These are phyloP conservation scores for Neosilurus mollespiculum DNA, from an alignment of 2,797 vertebrate species.

Conservation along the genomic window DNA sequence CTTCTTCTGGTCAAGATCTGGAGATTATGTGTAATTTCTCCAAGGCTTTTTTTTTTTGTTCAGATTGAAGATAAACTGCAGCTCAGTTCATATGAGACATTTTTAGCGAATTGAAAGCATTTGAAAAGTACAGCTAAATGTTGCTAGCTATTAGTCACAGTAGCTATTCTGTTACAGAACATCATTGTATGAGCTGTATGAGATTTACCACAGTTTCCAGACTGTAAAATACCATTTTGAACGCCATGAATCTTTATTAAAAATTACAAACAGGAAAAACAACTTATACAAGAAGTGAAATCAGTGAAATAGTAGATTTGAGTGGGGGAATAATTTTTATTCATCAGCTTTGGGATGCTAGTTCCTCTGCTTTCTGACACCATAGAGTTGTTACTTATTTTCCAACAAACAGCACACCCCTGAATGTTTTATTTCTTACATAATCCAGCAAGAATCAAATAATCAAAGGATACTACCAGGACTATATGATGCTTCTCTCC, in stretches of 20 bases:
- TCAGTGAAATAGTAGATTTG: not conserved
- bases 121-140: not conserved
- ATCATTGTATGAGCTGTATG: not conserved
- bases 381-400: not conserved
- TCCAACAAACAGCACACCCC: not conserved
- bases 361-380: not conserved
- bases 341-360: not conserved
- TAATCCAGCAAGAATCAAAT: not conserved
- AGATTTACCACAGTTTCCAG: not conserved
- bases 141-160: not conserved
- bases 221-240: not conserved
- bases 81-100: slow-evolving; percentile 10
- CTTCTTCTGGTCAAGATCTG: slow-evolving; percentile 42
- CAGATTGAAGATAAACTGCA: slow-evolving; percentile 20
- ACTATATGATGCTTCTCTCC: not conserved
- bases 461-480: not conserved
- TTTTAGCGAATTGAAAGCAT: slow-evolving; percentile 1
- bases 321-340: not conserved
- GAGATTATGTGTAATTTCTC: slow-evolving; percentile 16
- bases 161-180: not conserved
- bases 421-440: slow-evolving; percentile 3
- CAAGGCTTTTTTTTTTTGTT: not conserved
- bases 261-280: not conserved
- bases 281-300: not conserved
- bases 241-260: not conserved